A percentile compares a stretch with the other conserved stretches of the same genome.
phyloP scores from a whole-genome alignment of 2,888 invertebrate species.

The Cryptocephalus moraei region DNA sequence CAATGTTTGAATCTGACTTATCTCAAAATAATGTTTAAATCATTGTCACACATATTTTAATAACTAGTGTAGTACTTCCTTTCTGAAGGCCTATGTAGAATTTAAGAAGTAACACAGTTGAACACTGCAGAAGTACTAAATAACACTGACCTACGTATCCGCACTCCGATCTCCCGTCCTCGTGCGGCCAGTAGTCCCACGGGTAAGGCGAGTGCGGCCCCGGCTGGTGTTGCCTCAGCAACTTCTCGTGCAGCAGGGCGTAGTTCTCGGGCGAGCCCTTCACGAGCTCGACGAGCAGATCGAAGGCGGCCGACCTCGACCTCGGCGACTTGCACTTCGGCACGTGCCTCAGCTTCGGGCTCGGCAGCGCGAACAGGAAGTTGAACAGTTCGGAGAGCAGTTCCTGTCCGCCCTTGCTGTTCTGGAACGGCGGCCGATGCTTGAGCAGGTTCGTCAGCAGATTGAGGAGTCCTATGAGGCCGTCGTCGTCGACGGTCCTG shows the following conservation, averaged over 20 bases:
- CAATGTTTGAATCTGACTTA: too few species aligned
- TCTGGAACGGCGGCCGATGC: constrained; percentile 80
- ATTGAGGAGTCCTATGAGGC: constrained; percentile 77
- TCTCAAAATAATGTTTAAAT: too few species aligned
- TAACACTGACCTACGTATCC: constrained; percentile 64
- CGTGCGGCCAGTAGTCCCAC: constrained; percentile 98
- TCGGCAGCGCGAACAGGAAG: constrained; percentile 83
- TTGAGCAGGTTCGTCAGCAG: constrained; percentile 80
- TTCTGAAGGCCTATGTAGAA: too few species aligned
- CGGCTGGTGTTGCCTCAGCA: constrained; percentile 79
- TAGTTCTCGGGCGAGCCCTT: constrained; percentile 81
- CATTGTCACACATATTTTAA: too few species aligned
- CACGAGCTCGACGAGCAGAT: constrained; percentile 79
- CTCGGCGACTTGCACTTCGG: constrained; percentile 91
- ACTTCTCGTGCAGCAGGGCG: constrained; percentile 67
- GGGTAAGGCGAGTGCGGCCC: constrained; percentile 77
- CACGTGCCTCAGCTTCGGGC: constrained; percentile 70
- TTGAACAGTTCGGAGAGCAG: constrained; percentile 60
- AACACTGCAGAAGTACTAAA: too few species aligned
- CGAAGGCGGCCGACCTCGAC: constrained; percentile 83
- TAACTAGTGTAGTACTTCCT: too few species aligned
- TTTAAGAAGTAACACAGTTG: too few species aligned
- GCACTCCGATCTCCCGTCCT: constrained; percentile 87
- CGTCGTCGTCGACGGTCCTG: constrained; percentile 79
- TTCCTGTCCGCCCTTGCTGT: constrained; percentile 62